Evolutionary conservation across 2,888 invertebrate genomes (phyloP), one percentile per base, ranked within the genome.

Genomic region (Netelia fuscicornis): DNA sequence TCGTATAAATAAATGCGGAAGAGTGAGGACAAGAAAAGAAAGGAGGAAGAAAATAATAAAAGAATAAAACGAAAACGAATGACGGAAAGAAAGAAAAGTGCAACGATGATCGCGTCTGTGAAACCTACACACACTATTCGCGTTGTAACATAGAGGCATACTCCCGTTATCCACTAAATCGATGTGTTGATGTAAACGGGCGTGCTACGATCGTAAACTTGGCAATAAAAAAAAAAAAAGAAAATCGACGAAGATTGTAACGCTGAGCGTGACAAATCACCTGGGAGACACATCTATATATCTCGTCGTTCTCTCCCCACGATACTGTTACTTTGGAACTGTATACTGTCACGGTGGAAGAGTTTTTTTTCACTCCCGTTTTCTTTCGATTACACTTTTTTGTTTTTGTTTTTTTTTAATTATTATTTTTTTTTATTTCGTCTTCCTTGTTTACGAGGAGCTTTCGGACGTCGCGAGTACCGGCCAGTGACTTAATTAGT

Each of bases 101-200:
- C 84, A 86, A 76, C 86, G 77, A 84, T 77, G 81, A 80, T 82
- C 84, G 83, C 80, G 81, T 80, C 85, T 86, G 78, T 79, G 70
- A 79, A 90, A 89, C 88, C 88, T 89, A 83, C 87, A 90, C 90
- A 90, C 90, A 90, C 86, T 88, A 91, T 91, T 90, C 90, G 91
- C 92, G 90, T 90, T 92, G 92, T 92, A 92, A 90, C 89, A 92
- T 92, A 92, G 91, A 90, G 90, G 90, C 91, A 90, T 90, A 91
- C 90, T 83, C 83, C 89, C 90, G 91, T 91, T 91, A 92, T 89
- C 90, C 90, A 91, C 88, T 92, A 91, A 89, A 91, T 92, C 90
- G 90, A 92, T 92, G 92, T 92, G 91, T 92, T 90, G 91, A 92
- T 92, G 92, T 92, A 88, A 89, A 90, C 91, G 91, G 90, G 88